These are phyloP conservation scores for Ficedula albicollis DNA, from an alignment of 2,797 vertebrate genomes.

Conservation along the genomic window DNA sequence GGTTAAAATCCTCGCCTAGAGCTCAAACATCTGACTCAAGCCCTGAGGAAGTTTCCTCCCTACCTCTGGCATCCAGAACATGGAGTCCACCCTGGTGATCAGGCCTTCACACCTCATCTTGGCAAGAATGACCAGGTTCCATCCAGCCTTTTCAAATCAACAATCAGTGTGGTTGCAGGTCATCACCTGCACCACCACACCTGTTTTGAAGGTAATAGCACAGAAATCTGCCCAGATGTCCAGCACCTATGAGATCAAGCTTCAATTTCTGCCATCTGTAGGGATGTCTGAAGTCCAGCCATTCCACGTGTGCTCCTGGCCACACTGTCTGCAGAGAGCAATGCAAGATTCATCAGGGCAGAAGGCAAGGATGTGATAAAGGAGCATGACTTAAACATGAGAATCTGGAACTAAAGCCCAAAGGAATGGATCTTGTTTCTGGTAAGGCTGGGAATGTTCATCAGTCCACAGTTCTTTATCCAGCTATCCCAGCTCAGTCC, in stretches of 20 bases:
- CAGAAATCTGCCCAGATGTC: background rate
- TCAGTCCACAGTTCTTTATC: background rate
- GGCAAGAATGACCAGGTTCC: background rate
- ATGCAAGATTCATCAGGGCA: background rate
- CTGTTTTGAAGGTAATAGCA: background rate
- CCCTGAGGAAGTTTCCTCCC: background rate
- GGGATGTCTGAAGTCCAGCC: background rate
- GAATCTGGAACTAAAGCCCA: background rate
- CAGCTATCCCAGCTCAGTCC: background rate
- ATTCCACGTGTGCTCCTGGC: background rate
- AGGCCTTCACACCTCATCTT: background rate
- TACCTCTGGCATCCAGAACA: background rate
- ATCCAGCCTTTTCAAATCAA: background rate
- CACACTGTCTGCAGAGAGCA: background rate
- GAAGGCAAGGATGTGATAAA: background rate
- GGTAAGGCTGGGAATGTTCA: background rate
- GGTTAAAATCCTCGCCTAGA: background rate
- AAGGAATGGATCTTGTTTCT: background rate
- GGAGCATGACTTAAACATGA: background rate
- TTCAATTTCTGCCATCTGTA: background rate
- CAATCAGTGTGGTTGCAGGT: background rate
- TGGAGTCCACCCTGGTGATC: background rate
- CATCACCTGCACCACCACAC: background rate
- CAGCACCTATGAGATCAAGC: background rate
- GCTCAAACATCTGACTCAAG: background rate